Evolutionary conservation across 1,140 invertebrate genomes (phyloP).

Genomic region (Olivierus martensii): DNA sequence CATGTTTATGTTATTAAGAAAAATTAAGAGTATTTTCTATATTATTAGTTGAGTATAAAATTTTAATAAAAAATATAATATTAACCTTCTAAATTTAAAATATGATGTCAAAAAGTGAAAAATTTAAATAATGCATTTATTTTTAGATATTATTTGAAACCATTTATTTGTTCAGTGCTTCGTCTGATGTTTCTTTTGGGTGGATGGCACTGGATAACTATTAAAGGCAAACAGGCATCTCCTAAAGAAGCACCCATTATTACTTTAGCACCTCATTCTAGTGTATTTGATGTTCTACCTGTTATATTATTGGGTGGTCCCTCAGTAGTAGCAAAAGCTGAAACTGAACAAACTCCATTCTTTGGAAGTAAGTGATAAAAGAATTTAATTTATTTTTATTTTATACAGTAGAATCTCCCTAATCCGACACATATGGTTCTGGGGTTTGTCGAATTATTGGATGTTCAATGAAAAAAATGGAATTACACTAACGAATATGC

Average conservation of each 20-base stretch:
- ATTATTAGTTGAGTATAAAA: too few relatives aligned
- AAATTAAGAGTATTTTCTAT: too few relatives aligned
- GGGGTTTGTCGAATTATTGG: too few relatives aligned
- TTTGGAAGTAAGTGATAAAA: slow-evolving; percentile 60
- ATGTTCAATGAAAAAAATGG: too few relatives aligned
- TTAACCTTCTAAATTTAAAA: too few relatives aligned
- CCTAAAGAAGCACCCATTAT: slow-evolving; percentile 64
- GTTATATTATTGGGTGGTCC: slow-evolving; percentile 64
- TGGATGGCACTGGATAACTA: slow-evolving; percentile 59
- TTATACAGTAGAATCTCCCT: too few relatives aligned
- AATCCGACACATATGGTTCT: too few relatives aligned
- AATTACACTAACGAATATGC: too few relatives aligned
- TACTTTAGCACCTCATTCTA: slow-evolving; percentile 77
- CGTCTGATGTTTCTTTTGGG: slow-evolving; percentile 57
- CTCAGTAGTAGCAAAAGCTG: slow-evolving; percentile 73
- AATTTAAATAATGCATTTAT: too few relatives aligned
- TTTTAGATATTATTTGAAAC: neutral
- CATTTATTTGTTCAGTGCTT: slow-evolving; percentile 37
- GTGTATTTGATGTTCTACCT: slow-evolving; percentile 73
- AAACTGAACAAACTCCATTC: slow-evolving; percentile 58
- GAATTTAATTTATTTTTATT: neutral
- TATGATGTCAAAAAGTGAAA: too few relatives aligned
- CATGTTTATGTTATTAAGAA: too few relatives aligned
- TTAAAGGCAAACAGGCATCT: slow-evolving; percentile 48
- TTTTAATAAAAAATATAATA: too few relatives aligned